phyloP scores from a whole-genome alignment of 2,797 vertebrate genomes.

The Malacoctenus gilli region DNA sequence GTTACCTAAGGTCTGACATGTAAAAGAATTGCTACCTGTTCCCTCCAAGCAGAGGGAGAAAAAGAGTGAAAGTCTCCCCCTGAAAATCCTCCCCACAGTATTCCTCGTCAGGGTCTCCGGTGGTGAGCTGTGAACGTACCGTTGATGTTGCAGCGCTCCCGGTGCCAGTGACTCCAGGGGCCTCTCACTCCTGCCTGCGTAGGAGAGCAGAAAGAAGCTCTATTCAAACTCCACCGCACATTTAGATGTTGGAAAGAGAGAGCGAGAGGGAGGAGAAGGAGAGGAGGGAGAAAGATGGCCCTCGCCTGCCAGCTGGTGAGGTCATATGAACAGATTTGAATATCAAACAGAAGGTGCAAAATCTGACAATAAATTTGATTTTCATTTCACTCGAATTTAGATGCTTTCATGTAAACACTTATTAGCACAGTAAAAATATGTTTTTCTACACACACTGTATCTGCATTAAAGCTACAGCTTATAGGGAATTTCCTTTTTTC shows the following conservation, averaged over 20 bases:
- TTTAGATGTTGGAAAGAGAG: constrained; percentile 69
- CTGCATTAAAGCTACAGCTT: too few relatives aligned
- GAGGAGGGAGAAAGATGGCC: constrained; percentile 27
- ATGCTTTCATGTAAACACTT: too few relatives aligned
- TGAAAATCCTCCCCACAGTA: constrained; percentile 35
- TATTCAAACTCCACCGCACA: constrained; percentile 76
- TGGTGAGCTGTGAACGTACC: constrained; percentile 64
- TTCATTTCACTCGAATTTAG: too few relatives aligned
- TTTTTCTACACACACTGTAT: too few relatives aligned
- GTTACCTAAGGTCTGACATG: constrained; percentile 31
- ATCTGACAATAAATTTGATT: background rate
- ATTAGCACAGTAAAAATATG: too few relatives aligned
- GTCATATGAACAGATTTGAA: constrained; percentile 55
- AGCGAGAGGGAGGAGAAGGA: constrained; percentile 12
- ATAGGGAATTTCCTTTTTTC: too few relatives aligned
- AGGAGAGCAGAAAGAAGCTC: constrained; percentile 82
- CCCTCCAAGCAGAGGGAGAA: constrained; percentile 28
- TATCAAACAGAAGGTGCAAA: constrained; percentile 29
- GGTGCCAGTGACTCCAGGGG: constrained; percentile 67
- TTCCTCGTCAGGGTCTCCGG: constrained; percentile 39
- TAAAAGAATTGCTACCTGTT: constrained; percentile 38
- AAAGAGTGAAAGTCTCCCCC: constrained; percentile 26
- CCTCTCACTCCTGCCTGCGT: constrained; percentile 71
- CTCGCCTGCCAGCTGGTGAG: constrained; percentile 61
- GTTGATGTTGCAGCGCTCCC: constrained; percentile 67